A percentile compares a stretch with the other conserved stretches of the same genome.
These are phyloP conservation scores for Platyscapa corneri DNA, from an alignment of 1,140 invertebrate species.

Conservation along the genomic window DNA sequence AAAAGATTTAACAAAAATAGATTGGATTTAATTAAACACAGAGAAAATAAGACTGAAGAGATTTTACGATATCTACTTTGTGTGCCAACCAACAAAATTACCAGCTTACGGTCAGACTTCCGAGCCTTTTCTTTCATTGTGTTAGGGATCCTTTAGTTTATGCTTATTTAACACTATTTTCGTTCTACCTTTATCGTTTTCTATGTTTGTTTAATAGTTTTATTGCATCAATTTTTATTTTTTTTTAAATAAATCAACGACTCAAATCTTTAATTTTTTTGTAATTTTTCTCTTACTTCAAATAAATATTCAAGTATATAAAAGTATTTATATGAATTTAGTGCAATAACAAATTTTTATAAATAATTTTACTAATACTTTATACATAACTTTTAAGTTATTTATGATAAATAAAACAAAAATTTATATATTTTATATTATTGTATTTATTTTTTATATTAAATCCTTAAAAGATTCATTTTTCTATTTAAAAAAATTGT, in stretches of 20 bases:
- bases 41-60: conserved; percentile 8
- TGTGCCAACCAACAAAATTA: conserved; percentile 23
- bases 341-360: too few species aligned
- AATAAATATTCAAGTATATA: background rate
- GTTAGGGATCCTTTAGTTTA: conserved; percentile 53
- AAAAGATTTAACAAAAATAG: too few species aligned
- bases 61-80: conserved; percentile 41
- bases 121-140: conserved; percentile 55
- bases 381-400: too few species aligned
- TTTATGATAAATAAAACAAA: too few species aligned
- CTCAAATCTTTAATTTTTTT: background rate
- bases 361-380: too few species aligned
- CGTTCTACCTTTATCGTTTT: too few species aligned
- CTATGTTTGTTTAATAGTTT: background rate
- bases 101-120: background rate
- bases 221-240: background rate
- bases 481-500: too few species aligned
- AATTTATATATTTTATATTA: too few species aligned
- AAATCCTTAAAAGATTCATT: too few species aligned
- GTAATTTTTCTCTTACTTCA: background rate
- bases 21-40: background rate
- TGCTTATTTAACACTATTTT: conserved; percentile 3
- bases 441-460: too few species aligned
- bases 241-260: background rate
- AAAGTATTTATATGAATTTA: background rate